Conservation (phyloP, 92 coral and sea anemone genomes). For the Epizoanthus stellaris region DNA sequence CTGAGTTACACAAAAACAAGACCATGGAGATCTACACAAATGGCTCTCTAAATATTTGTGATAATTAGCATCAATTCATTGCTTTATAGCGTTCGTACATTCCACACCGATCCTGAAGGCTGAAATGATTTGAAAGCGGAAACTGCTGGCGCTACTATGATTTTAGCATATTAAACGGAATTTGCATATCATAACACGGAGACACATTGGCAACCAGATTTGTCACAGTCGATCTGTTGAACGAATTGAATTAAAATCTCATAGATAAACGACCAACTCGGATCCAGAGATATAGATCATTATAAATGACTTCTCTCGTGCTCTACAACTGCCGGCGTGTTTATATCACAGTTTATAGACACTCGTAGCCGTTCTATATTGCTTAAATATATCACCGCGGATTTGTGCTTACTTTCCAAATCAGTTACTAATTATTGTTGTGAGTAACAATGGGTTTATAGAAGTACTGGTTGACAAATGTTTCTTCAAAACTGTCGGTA, state of each 20-base stretch:
- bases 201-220: neutral
- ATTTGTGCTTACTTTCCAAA: neutral
- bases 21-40: neutral
- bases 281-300: too few species aligned
- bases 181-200: conserved; percentile 14
- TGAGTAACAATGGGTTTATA: neutral
- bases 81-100: neutral
- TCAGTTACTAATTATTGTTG: neutral
- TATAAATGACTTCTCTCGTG: too few species aligned
- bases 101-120: neutral
- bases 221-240: too few species aligned
- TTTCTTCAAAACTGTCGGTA: neutral
- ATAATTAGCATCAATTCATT: neutral
- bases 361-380: too few species aligned
- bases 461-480: neutral
- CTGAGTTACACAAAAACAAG: too few species aligned
- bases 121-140: conserved; percentile 9
- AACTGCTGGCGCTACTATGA: neutral
- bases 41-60: neutral
- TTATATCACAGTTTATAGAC: too few species aligned
- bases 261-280: too few species aligned
- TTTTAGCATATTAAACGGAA: neutral
- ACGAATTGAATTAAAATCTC: too few species aligned
- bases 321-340: too few species aligned
- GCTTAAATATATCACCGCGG: too few species aligned